Conservation (phyloP, 2,888 invertebrate genomes). For the Pseudanteris insignis region DNA sequence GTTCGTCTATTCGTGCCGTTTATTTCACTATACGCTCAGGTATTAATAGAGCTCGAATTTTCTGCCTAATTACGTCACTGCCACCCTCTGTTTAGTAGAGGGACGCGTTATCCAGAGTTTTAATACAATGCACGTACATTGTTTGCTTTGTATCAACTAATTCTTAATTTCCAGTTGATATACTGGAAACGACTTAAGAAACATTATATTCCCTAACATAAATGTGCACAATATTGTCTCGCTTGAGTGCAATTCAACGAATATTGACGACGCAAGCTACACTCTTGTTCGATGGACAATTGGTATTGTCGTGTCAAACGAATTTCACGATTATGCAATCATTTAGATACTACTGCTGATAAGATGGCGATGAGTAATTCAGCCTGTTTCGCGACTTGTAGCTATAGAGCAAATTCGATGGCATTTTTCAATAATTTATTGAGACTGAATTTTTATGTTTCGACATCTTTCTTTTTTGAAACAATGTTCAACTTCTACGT, state of each 20-base stretch:
- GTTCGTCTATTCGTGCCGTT: too few species aligned
- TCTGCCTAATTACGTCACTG: too few species aligned
- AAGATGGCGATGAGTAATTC: constrained; percentile 13
- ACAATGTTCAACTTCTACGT: too few species aligned
- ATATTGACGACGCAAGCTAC: constrained; percentile 12
- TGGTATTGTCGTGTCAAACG: constrained; percentile 13
- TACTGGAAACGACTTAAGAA: too few species aligned
- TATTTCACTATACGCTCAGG: too few species aligned
- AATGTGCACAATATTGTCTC: constrained; percentile 10
- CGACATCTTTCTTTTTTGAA: too few species aligned
- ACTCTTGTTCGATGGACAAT: constrained; percentile 19
- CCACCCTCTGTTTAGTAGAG: too few species aligned
- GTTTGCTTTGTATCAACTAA: background rate
- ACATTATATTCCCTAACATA: too few species aligned
- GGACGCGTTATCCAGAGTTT: too few species aligned
- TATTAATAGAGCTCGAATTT: too few species aligned
- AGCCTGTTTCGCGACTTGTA: constrained; percentile 3
- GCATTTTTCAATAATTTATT: too few species aligned
- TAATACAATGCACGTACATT: background rate
- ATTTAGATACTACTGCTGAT: constrained; percentile 7
- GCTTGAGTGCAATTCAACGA: constrained; percentile 3
- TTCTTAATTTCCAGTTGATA: constrained; percentile 3
- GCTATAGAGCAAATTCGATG: constrained; percentile 15
- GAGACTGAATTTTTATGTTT: too few species aligned
- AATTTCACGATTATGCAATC: constrained; percentile 20